Conservation (phyloP, 2,797 vertebrate species). For the Peromyscus melanophrys region DNA sequence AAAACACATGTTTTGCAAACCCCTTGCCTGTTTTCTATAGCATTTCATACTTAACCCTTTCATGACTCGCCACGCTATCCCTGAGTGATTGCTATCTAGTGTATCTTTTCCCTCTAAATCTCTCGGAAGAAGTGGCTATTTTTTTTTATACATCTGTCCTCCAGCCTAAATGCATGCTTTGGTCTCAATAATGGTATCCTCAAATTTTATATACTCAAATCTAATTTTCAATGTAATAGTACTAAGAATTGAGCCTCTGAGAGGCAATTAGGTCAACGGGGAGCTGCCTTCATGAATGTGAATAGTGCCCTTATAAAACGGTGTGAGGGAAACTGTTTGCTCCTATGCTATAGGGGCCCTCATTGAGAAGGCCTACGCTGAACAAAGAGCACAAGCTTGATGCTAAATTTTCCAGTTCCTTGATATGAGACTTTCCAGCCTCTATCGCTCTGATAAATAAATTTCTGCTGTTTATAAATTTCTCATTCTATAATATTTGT, state of each 20-base stretch:
- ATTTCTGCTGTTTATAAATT: conserved; percentile 10
- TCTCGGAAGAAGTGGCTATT: neutral
- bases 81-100: neutral
- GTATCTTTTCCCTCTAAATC: neutral
- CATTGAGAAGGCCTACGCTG: neutral
- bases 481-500: neutral
- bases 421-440: neutral
- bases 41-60: neutral
- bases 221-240: neutral
- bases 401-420: neutral
- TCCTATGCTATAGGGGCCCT: neutral
- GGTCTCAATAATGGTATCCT: neutral
- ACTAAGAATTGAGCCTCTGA: neutral
- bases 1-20: neutral
- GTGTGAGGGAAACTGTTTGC: neutral
- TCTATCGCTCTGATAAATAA: neutral
- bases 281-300: neutral
- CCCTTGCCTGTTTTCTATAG: neutral
- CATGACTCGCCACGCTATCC: neutral
- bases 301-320: neutral
- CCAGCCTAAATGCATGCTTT: neutral
- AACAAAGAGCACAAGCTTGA: neutral
- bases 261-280: neutral
- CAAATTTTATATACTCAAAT: neutral
- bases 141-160: conserved; percentile 5